phyloP scores from a whole-genome alignment of 2,888 invertebrate species.

The Cepaea hortensis region DNA sequence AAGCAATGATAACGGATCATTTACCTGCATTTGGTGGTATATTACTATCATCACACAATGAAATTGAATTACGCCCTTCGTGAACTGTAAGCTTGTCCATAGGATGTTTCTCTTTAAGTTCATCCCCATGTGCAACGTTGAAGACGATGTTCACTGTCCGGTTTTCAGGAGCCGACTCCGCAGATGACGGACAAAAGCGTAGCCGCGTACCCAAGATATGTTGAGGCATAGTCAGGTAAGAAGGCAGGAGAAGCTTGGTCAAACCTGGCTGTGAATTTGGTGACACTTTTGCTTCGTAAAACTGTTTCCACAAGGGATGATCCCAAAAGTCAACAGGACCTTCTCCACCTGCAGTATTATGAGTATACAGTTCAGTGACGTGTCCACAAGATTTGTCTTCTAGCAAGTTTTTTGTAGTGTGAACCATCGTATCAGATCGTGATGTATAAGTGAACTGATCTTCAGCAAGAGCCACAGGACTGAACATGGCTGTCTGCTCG shows the following conservation, averaged over 20 bases:
- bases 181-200: not conserved
- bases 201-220: not conserved
- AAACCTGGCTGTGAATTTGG: not conserved
- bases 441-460: not conserved
- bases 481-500: not conserved
- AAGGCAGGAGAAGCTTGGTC: not conserved
- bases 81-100: not conserved
- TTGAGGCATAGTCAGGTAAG: conserved; percentile 18
- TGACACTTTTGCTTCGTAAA: conserved; percentile 4
- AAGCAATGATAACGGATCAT: not conserved
- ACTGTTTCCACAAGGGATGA: conserved; percentile 7
- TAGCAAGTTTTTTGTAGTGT: not conserved
- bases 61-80: not conserved
- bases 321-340: not conserved
- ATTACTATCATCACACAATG: not conserved
- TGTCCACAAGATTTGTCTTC: not conserved
- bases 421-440: not conserved
- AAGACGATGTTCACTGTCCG: not conserved
- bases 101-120: not conserved
- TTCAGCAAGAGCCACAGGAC: not conserved
- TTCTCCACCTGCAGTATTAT: not conserved
- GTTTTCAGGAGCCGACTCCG: not conserved
- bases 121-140: not conserved
- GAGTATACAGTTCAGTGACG: not conserved
- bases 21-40: not conserved